Base-by-base conservation (phyloP, 1,140 invertebrate species). In the Cydia fagiglandana region DNA sequence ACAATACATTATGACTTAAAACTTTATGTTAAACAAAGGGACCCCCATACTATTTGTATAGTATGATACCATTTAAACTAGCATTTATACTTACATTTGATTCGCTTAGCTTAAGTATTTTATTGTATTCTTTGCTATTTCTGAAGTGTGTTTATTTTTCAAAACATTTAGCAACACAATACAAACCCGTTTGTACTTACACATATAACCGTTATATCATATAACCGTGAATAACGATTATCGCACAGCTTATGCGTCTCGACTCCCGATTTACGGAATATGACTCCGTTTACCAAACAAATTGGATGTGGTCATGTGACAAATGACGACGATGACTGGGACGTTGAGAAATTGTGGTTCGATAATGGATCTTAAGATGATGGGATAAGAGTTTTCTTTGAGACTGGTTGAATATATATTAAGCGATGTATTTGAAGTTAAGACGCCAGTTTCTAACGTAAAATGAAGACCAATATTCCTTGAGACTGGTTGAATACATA, bases 241-340 rank as follows among this genome's bases (percentile, higher is more conserved):
- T 68, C 30, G 64, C 15, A 38, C 64, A 68, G 64, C 30, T 38
- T 68, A 68, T 68, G 28, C 64, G 9, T 28, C 64, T 13, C 15
- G 47, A 50, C 47, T 50, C 47, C 64, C 64, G 64, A 68, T 68
- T 68, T 74, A 74, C 77, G 75, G 17, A 17, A 61, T 75, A 76
- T 75, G 73, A 76, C 73, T 79, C 50, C 66, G 75, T 73, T 75
- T 74, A 76, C 75, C 73, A 53, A 66, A 64, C 50, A 78, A 76
- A 76, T 76, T 73, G 77, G 64, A 74, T 76, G 75, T 41, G 77
- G 77, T 77, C 74, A 41, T 28, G 38, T 76, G 76, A 66, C 64
- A 68, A 68, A 68, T 68, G 64, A 68, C 64, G 64, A 20, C 64
- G 30, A 68, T 68, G 64, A 68, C 64, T 68, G 64, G 64, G 4